Conservation (phyloP, 2,888 invertebrate species). For the Muschampia plurimacula region DNA sequence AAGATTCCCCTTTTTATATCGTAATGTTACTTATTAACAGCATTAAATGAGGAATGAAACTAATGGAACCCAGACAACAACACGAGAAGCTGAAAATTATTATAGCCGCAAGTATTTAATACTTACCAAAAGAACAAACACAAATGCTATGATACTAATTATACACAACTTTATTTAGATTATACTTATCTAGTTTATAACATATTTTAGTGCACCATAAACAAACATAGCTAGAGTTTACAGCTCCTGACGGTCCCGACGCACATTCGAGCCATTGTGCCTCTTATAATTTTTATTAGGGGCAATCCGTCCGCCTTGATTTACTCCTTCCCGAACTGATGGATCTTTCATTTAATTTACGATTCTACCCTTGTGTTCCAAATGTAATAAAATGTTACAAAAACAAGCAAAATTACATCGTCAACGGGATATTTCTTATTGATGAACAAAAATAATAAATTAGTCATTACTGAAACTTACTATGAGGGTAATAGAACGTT, state of each 20-base stretch:
- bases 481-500: too few relatives aligned
- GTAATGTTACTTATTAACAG: conserved; percentile 12
- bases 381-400: conserved; percentile 79
- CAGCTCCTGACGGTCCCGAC: conserved; percentile 80
- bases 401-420: conserved; percentile 79
- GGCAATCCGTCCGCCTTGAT: conserved; percentile 85
- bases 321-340: conserved; percentile 85
- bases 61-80: neutral
- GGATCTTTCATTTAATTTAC: conserved; percentile 85
- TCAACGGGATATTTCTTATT: conserved; percentile 51
- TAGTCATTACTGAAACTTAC: neutral
- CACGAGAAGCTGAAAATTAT: neutral
- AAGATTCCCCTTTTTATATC: conserved; percentile 10
- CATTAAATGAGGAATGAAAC: conserved; percentile 3
- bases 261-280: conserved; percentile 83
- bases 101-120: neutral
- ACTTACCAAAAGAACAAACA: conserved; percentile 58
- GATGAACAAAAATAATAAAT: neutral
- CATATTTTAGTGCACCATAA: conserved; percentile 85
- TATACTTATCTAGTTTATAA: conserved; percentile 85
- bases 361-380: conserved; percentile 78
- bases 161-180: conserved; percentile 82
- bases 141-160: conserved; percentile 79
- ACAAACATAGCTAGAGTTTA: conserved; percentile 85
- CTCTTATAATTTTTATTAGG: conserved; percentile 86